phyloP scores from a whole-genome alignment of 1,140 invertebrate genomes.

The Coelopa frigida region DNA sequence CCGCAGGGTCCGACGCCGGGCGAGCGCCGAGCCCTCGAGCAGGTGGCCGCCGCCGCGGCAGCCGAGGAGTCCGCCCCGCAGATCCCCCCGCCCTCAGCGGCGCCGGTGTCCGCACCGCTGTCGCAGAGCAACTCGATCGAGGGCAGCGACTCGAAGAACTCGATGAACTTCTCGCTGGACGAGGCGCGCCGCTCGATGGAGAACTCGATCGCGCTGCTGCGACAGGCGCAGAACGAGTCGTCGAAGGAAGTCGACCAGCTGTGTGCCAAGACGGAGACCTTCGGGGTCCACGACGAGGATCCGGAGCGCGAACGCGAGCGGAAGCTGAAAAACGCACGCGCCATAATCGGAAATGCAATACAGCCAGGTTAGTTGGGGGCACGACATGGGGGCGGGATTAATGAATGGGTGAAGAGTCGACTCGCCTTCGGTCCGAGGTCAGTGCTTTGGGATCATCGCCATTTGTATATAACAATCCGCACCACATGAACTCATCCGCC shows the following conservation, averaged over 20 bases:
- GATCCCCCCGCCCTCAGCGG: conserved; percentile 15
- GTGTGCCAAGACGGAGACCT: conserved; percentile 41
- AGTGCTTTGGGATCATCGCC: too few species aligned
- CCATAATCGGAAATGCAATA: conserved; percentile 54
- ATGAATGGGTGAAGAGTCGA: too few species aligned
- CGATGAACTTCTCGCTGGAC: conserved; percentile 34
- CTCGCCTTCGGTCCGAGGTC: too few species aligned
- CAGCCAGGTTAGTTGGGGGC: conserved; percentile 44
- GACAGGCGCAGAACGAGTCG: conserved; percentile 44
- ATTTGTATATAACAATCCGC: too few species aligned
- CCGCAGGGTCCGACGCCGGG: conserved; percentile 32
- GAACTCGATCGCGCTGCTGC: conserved; percentile 45
- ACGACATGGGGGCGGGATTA: too few species aligned
- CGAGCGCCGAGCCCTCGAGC: conserved; percentile 31
- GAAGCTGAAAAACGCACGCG: conserved; percentile 51
- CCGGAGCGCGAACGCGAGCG: conserved; percentile 43
- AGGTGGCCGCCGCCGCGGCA: conserved; percentile 35
- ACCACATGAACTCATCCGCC: too few species aligned
- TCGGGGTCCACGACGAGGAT: conserved; percentile 28
- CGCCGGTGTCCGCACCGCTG: conserved; percentile 11
- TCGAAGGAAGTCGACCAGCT: conserved; percentile 41
- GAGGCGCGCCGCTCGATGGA: conserved; percentile 45
- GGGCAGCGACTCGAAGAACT: conserved; percentile 37
- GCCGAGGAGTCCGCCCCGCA: conserved; percentile 14
- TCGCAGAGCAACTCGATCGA: conserved; percentile 23